Percentiles rank a stretch among this genome's conserved stretches.
These are phyloP conservation scores for Styela clava DNA, from an alignment of 23 tunicate species.

Conservation along the genomic window DNA sequence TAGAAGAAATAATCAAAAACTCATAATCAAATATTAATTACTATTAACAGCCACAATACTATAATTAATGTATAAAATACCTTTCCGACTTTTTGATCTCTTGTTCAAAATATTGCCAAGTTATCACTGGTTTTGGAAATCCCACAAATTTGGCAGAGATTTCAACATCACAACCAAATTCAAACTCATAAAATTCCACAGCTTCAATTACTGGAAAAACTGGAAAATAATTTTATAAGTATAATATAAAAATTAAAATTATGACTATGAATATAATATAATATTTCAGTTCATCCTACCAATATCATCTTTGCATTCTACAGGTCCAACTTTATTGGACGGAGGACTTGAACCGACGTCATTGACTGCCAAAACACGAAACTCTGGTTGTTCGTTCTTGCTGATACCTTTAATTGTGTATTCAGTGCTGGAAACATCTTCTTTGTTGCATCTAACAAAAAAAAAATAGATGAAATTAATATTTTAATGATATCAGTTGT, in stretches of 20 bases:
- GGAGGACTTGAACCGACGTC: conserved; percentile 72
- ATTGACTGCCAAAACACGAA: conserved; percentile 78
- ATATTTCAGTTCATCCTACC: no score
- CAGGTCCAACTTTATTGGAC: conserved; percentile 81
- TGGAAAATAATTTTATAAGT: conserved; percentile 16
- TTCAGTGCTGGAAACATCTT: not conserved
- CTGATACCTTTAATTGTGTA: conserved; percentile 21
- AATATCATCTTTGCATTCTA: conserved; percentile 48
- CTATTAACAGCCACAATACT: no score
- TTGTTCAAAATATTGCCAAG: conserved; percentile 59
- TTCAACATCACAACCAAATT: conserved; percentile 47
- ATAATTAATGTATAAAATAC: no score
- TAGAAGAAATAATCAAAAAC: no score
- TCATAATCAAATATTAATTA: no score
- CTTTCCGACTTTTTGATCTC: conserved; percentile 46
- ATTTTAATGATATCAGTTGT: not conserved
- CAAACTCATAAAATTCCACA: conserved; percentile 67
- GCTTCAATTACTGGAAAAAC: conserved; percentile 80
- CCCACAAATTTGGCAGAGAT: conserved; percentile 69
- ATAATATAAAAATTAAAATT: not conserved
- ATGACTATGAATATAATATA: no score
- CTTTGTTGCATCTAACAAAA: conserved; percentile 27
- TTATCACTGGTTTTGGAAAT: conserved; percentile 62
- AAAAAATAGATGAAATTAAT: not conserved
- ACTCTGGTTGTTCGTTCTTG: conserved; percentile 34